phyloP scores from a whole-genome alignment of 2,797 vertebrate genomes.

The Erpetoichthys calabaricus region DNA sequence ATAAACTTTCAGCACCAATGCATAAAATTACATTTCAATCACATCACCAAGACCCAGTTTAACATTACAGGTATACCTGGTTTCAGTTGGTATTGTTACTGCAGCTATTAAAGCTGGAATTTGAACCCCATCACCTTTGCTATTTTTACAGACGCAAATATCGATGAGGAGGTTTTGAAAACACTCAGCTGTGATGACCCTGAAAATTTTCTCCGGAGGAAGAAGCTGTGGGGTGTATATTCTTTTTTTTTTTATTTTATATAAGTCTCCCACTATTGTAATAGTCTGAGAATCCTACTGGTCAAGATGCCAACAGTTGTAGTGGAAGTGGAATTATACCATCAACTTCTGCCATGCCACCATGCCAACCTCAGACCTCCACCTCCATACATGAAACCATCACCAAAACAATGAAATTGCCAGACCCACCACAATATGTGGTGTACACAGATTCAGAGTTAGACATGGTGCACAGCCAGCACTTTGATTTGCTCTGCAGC shows the following conservation, averaged over 20 bases:
- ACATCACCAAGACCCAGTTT: too few relatives aligned
- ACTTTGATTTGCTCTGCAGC: slow-evolving; percentile 14
- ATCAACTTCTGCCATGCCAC: slow-evolving; percentile 4
- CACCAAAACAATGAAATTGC: slow-evolving; percentile 18
- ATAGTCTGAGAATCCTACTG: too few relatives aligned
- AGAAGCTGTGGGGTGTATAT: slow-evolving; percentile 1
- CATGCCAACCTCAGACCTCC: slow-evolving; percentile 14
- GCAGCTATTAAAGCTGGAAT: too few relatives aligned
- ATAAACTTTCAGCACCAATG: too few relatives aligned
- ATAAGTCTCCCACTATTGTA: too few relatives aligned
- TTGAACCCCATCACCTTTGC: too few relatives aligned
- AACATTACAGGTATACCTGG: too few relatives aligned
- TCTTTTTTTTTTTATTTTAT: too few relatives aligned
- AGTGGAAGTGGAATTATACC: too few relatives aligned
- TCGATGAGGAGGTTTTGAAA: slow-evolving; percentile 8
- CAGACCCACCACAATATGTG: slow-evolving; percentile 20
- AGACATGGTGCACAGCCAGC: slow-evolving; percentile 13
- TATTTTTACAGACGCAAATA: slow-evolving; percentile 6
- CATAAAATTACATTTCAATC: too few relatives aligned
- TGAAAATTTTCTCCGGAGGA: slow-evolving; percentile 6
- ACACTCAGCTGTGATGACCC: slow-evolving; percentile 10
- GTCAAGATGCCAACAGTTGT: too few relatives aligned
- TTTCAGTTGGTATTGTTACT: too few relatives aligned
- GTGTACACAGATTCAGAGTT: slow-evolving; percentile 21
- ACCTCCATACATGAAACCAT: slow-evolving; percentile 10